Conservation (phyloP, 2,888 invertebrate species). For the Cosmopolites sordidus region DNA sequence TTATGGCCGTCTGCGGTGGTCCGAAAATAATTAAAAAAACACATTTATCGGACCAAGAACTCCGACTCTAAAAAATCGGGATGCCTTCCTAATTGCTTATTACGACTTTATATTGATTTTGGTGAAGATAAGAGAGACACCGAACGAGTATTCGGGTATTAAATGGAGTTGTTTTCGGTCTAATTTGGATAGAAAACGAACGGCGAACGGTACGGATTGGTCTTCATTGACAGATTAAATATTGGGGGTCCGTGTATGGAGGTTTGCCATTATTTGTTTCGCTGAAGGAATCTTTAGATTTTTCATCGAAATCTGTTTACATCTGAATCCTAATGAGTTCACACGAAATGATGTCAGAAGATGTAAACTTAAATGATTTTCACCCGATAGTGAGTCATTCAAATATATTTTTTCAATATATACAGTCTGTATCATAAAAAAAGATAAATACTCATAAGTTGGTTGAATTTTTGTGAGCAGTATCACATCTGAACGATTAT, state of each 20-base stretch:
- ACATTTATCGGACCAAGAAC: slow-evolving; percentile 16
- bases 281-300: too few species aligned
- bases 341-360: too few species aligned
- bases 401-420: too few species aligned
- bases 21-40: slow-evolving; percentile 25
- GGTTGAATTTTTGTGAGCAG: too few species aligned
- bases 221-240: neutral
- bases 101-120: slow-evolving; percentile 34
- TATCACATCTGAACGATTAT: too few species aligned
- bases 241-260: neutral
- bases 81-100: slow-evolving; percentile 36
- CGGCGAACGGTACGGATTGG: neutral
- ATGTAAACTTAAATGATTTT: too few species aligned
- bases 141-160: slow-evolving; percentile 3
- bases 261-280: neutral
- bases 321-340: too few species aligned
- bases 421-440: too few species aligned
- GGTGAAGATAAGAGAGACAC: slow-evolving; percentile 28
- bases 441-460: too few species aligned
- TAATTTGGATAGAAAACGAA: slow-evolving; percentile 2
- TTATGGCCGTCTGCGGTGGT: slow-evolving; percentile 25
- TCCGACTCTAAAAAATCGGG: slow-evolving; percentile 28
- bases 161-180: slow-evolving; percentile 17
- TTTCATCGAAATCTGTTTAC: too few species aligned
- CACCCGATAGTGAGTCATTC: too few species aligned